These are phyloP conservation scores for Calliopum simillimum DNA, from an alignment of 2,888 invertebrate genomes.

Conservation along the genomic window DNA sequence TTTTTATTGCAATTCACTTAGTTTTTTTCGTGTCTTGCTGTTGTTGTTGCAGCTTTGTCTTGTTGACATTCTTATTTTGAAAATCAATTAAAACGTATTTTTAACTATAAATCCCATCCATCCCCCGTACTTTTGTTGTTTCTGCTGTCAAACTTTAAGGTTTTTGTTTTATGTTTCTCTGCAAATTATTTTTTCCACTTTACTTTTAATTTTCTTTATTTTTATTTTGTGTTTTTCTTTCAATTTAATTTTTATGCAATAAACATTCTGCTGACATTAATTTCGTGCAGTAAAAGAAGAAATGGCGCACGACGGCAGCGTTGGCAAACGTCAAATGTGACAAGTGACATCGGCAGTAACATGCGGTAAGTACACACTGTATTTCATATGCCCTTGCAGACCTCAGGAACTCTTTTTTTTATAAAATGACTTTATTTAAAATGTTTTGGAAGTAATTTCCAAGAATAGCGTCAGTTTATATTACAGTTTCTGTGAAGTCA, in stretches of 20 bases:
- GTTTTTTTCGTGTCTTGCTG: neutral
- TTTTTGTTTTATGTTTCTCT: neutral
- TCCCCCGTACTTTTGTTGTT: too few species aligned
- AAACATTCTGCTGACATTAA: constrained; percentile 25
- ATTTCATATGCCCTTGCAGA: too few species aligned
- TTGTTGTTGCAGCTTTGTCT: neutral
- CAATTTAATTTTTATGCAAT: constrained; percentile 20
- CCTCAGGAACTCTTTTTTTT: too few species aligned
- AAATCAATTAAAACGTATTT: constrained; percentile 14
- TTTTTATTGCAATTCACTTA: neutral
- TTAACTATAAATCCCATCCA: neutral
- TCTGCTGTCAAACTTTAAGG: neutral
- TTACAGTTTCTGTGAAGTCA: too few species aligned
- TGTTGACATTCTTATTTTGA: constrained; percentile 26
- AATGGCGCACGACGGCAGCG: constrained; percentile 17
- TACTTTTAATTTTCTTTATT: neutral
- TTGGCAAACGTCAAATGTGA: constrained; percentile 30
- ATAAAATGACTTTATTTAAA: too few species aligned
- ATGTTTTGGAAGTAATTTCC: too few species aligned
- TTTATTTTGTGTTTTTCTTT: neutral
- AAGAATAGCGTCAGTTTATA: too few species aligned
- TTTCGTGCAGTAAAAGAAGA: constrained; percentile 21
- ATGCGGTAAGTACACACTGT: too few species aligned
- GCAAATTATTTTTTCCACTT: neutral
- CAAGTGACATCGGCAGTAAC: constrained; percentile 12